Conservation (phyloP, 2,113 vertebrate species). For the Phyllopteryx taeniolatus region DNA sequence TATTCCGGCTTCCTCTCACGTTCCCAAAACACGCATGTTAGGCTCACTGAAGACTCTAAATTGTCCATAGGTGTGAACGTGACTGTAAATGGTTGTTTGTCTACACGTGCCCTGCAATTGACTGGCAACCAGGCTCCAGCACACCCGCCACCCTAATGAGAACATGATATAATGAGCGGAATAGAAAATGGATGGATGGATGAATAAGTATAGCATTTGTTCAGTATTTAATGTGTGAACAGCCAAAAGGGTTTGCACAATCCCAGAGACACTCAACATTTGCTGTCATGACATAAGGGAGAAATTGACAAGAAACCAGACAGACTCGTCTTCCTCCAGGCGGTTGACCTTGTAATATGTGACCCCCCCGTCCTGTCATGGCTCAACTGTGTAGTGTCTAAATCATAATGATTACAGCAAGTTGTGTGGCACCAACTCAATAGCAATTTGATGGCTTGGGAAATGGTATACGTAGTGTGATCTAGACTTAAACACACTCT, state of each 20-base stretch:
- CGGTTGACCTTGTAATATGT: slow-evolving; percentile 2
- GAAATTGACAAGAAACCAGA: background rate
- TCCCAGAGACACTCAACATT: background rate
- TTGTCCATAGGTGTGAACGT: background rate
- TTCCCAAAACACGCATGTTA: background rate
- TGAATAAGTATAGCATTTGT: background rate
- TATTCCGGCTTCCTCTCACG: background rate
- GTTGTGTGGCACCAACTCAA: background rate
- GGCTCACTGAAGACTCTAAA: background rate
- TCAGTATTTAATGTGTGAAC: background rate
- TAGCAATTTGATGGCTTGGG: background rate
- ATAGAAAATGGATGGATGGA: background rate
- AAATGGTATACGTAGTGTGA: background rate
- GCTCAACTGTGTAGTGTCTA: background rate
- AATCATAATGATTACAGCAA: slow-evolving; percentile 8
- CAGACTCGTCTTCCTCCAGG: background rate
- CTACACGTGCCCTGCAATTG: too few species aligned
- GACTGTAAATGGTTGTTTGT: background rate
- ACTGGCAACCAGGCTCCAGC: background rate
- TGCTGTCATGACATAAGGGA: background rate
- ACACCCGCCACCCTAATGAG: background rate
- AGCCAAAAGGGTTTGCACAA: background rate
- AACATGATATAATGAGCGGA: background rate
- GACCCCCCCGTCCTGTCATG: background rate
- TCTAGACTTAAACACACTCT: background rate